These are phyloP conservation scores for Microplitis deprimator DNA, from an alignment of 2,888 invertebrate genomes.

Conservation along the genomic window DNA sequence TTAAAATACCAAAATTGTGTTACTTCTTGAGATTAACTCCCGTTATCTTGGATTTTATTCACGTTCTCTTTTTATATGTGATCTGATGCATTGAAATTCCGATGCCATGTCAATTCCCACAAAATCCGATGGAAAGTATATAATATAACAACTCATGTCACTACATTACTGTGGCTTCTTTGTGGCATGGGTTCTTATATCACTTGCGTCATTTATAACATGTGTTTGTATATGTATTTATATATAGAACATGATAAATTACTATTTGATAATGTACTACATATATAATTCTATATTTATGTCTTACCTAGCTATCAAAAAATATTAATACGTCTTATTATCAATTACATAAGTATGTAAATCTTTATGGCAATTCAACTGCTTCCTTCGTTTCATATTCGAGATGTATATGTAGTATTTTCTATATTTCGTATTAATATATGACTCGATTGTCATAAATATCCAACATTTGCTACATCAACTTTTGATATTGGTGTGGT, in stretches of 20 bases:
- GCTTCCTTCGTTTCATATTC: background rate
- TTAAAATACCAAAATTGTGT: background rate
- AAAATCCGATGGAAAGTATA: background rate
- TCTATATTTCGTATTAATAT: too few species aligned
- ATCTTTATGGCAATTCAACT: background rate
- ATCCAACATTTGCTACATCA: background rate
- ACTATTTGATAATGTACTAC: background rate
- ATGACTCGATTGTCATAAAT: background rate
- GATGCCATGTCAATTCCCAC: background rate
- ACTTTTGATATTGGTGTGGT: background rate
- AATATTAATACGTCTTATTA: background rate
- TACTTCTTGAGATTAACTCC: background rate
- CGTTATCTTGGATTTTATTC: background rate
- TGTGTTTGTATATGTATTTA: background rate
- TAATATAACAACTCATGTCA: background rate
- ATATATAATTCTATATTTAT: background rate
- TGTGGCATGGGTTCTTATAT: background rate
- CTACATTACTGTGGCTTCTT: conserved; percentile 1
- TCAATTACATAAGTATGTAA: background rate
- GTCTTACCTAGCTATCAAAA: background rate
- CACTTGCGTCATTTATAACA: background rate
- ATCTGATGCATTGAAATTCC: background rate
- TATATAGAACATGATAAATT: background rate
- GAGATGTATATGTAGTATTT: background rate
- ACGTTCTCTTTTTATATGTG: background rate